A percentile compares a stretch with the other conserved stretches of the same genome.
Conservation (phyloP, 2,797 vertebrate species). For the Petrocephalus sullivani region DNA sequence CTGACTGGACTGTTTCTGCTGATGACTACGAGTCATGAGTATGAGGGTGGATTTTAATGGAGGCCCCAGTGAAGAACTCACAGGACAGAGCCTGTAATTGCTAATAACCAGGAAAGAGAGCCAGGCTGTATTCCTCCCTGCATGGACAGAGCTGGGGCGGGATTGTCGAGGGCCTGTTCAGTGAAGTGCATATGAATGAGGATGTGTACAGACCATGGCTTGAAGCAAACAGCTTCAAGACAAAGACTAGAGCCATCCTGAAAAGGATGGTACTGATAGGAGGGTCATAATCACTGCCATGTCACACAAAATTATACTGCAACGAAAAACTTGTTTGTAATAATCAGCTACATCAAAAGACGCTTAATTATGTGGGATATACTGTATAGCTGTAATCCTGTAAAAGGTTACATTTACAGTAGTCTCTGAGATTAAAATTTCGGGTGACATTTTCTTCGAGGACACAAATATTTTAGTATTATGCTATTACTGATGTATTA, state of each 20-base stretch:
- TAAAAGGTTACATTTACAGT: neutral
- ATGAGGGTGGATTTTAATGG: conserved; percentile 2
- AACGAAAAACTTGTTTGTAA: neutral
- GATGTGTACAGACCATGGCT: neutral
- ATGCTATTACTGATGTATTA: neutral
- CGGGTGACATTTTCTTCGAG: neutral
- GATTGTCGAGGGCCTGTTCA: neutral
- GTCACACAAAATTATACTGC: neutral
- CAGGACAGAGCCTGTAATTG: neutral
- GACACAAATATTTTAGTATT: neutral
- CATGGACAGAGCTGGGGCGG: neutral
- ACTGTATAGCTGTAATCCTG: neutral
- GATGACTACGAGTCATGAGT: neutral
- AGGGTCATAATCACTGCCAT: neutral
- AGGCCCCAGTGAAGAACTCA: neutral
- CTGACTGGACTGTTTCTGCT: neutral
- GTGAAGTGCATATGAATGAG: neutral
- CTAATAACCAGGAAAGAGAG: neutral
- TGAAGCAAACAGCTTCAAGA: neutral
- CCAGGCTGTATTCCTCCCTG: neutral
- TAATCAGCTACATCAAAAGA: neutral
- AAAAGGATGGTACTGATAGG: neutral
- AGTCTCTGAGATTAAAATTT: too few relatives aligned
- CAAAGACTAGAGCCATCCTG: neutral
- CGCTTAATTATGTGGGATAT: neutral